Evolutionary conservation across 2,888 invertebrate genomes (phyloP), one percentile per base, ranked within the genome.

Genomic region (Conistra vaccinii): DNA sequence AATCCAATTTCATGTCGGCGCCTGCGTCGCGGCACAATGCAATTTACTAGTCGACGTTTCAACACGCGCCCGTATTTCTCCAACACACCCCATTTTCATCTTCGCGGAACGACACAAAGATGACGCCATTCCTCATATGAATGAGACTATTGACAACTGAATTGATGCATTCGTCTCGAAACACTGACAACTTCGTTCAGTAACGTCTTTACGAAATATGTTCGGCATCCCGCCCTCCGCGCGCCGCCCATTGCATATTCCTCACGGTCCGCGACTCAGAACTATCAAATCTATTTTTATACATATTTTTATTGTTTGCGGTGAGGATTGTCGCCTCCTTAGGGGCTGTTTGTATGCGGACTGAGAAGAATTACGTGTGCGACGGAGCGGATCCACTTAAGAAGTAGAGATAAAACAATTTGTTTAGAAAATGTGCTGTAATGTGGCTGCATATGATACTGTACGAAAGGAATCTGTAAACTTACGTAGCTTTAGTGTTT

Each of bases 211-310:
- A 84, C 87, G 85, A 88, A 88, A 90, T 83, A 81, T 84, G 77
- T 81, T 79, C 84, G 77, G 76, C 73, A 86, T 84, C 81, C 85
- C 86, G 86, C 75, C 58, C 45, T 53, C 85, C 86, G 85, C 39
- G 23, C 29, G 23, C 23, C 66, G 29, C 48, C 89, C 84, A 93
- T 93, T 91, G 92, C 92, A 92, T 93, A 94, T 93, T 93, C 90
- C 90, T 91, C 91, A 90, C 91, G 91, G 92, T 90, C 90, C 91
- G 87, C 92, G 90, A 90, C 90, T 91, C 88, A 90, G 88, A 91
- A 93, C 93, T 94, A 94, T 93, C 94, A 94, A 94, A 95, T 95
- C 94, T 95, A 95, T 94, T 95, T 95, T 95, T 95, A 95, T 95
- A 94, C 95, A 94, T 94, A 94, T 94, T 94, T 95, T 96, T 95